Evolutionary conservation across 2,797 vertebrate genomes (phyloP).

Genomic region (Oryzias sinensis): DNA sequence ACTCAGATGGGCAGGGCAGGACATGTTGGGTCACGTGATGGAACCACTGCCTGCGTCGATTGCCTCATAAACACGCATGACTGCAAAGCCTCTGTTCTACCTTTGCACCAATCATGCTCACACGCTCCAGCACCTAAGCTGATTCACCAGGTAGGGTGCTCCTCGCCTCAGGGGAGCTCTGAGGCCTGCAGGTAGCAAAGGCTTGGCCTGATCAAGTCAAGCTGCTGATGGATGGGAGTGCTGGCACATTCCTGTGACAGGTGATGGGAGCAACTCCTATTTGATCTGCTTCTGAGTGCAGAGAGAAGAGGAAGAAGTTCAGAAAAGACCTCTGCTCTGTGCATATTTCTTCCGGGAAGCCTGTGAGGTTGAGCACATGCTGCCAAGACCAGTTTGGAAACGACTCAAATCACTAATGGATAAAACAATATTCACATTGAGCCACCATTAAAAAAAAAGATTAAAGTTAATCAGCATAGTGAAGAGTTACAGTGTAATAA

Average conservation of each 20-base stretch:
- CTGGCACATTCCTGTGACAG: conserved; percentile 81
- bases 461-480: too few species aligned
- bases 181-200: conserved; percentile 55
- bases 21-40: conserved; percentile 79
- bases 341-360: conserved; percentile 42
- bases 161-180: conserved; percentile 50
- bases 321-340: conserved; percentile 45
- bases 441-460: too few species aligned
- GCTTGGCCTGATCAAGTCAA: conserved; percentile 55
- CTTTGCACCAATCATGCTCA: conserved; percentile 10
- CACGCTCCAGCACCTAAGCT: not conserved
- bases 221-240: conserved; percentile 73
- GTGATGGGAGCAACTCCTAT: conserved; percentile 70
- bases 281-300: conserved; percentile 80
- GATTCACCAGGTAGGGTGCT: conserved; percentile 55
- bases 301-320: conserved; percentile 75
- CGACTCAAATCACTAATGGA: not conserved
- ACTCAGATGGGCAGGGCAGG: conserved; percentile 71
- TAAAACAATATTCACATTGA: too few species aligned
- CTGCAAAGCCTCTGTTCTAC: conserved; percentile 35
- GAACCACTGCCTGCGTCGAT: conserved; percentile 53
- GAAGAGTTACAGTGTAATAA: too few species aligned
- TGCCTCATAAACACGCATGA: conserved; percentile 59
- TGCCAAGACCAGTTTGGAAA: not conserved
- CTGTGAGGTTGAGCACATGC: conserved; percentile 1